Conservation (phyloP, 2,797 vertebrate species). For the Synaphobranchus kaupii region DNA sequence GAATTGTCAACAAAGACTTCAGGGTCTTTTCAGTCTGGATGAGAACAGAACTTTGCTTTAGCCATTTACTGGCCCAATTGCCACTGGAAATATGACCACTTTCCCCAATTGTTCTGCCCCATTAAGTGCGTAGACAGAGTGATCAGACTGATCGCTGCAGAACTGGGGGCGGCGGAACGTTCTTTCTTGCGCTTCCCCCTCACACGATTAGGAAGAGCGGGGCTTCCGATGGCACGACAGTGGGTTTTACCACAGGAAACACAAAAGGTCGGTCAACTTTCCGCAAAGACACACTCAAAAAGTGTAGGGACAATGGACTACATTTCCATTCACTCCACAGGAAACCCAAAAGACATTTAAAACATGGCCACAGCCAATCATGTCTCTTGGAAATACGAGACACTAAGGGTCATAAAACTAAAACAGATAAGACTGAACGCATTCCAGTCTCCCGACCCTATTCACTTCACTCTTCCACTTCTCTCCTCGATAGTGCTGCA, state of each 20-base stretch:
- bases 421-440: too few species aligned
- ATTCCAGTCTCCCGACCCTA: too few species aligned
- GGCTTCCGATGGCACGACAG: not conserved
- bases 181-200: not conserved
- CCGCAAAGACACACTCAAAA: not conserved
- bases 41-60: not conserved
- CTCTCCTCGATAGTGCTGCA: too few species aligned
- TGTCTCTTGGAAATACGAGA: too few species aligned
- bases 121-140: not conserved
- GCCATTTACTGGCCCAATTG: not conserved
- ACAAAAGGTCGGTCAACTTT: not conserved
- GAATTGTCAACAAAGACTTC: not conserved
- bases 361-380: too few species aligned
- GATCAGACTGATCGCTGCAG: not conserved
- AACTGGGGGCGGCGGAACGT: not conserved
- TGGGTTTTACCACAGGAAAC: not conserved
- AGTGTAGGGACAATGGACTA: too few species aligned
- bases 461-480: too few species aligned
- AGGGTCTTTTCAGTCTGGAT: not conserved
- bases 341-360: too few species aligned
- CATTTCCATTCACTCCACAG: too few species aligned
- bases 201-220: not conserved
- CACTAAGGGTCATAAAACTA: too few species aligned
- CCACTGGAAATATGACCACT: slow-evolving; percentile 9
- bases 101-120: slow-evolving; percentile 2